Base-by-base conservation (phyloP, 1,140 invertebrate genomes). In the Tribolium madens region DNA sequence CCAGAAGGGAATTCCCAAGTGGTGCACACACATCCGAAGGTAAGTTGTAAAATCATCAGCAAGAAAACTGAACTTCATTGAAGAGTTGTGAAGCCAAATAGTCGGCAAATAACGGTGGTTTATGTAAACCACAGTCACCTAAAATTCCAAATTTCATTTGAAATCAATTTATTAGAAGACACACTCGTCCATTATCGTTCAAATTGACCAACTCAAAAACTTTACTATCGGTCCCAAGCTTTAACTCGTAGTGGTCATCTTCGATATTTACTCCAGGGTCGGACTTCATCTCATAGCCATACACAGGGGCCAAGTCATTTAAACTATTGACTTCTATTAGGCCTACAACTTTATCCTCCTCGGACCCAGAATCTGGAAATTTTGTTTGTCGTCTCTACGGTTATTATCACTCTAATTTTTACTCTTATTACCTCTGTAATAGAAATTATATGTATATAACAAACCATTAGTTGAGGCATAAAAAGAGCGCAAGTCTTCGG, bases 1-100 rank as follows among this genome's bases (percentile, higher is more conserved):
- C 96, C 96, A 98, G 69, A 95, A 91, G 0, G 96, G 96, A 52
- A 98, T 86, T 1, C 96, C 97, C 33, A 97, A 88, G 84, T 98
- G 95, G 1, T 94, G 93, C 9, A 98, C 86, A 85, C 95, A 92
- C 93, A 95, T 95, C 47, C 93, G 88, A 76, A 95, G 92, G 83
- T 98, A 98, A 70, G 92, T 91, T 6, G 91, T 93, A 81, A 98
- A 97, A 73, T 90, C 92, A n/a, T 94, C 91, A 0, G 96, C 92
- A 21, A 98, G 85, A 85, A 92, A 94, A 79, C 95, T 92, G 92
- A 96, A 98, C 48, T 83, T 86, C 12, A 85, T 81, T 9, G 80
- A 73, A 5, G 48, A 46, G 12, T 75, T 81, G 12, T 78, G 81
- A 5, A 85, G 69, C 84, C 84, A 86, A 42, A 86, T 81, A 1